These are phyloP conservation scores for Sandelia bainsii DNA, from an alignment of 2,797 vertebrate species.

Conservation along the genomic window DNA sequence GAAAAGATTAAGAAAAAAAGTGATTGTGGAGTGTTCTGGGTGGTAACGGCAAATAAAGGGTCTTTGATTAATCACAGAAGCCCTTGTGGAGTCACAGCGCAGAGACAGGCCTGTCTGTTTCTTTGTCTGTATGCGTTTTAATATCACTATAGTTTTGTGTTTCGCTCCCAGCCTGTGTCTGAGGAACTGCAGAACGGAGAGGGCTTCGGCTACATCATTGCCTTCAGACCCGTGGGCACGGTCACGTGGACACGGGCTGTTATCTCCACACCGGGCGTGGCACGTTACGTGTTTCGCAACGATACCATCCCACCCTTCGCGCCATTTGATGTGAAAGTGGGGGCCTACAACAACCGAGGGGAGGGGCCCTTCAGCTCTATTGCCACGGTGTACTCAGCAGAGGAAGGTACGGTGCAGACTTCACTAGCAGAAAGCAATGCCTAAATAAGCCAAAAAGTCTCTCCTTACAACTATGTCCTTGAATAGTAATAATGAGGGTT, in stretches of 20 bases:
- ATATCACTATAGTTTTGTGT: conserved; percentile 91
- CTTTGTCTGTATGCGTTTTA: conserved; percentile 87
- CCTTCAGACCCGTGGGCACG: conserved; percentile 88
- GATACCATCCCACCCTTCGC: conserved; percentile 93
- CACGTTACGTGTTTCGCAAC: conserved; percentile 90
- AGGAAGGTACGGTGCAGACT: conserved; percentile 87
- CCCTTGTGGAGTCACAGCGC: conserved; percentile 29
- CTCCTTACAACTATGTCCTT: conserved; percentile 71
- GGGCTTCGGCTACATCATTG: conserved; percentile 95
- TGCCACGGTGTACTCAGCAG: conserved; percentile 91
- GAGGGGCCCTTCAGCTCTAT: conserved; percentile 96
- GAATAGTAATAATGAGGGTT: conserved; percentile 72
- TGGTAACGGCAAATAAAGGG: conserved; percentile 7
- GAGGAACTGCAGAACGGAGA: conserved; percentile 96
- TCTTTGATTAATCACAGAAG: conserved; percentile 29
- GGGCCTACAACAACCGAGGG: conserved; percentile 93
- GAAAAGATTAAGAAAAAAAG: conserved; percentile 47
- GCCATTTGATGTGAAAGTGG: conserved; percentile 93
- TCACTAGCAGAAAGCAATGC: conserved; percentile 21
- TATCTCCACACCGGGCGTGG: conserved; percentile 87
- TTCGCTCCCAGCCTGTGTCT: conserved; percentile 90
- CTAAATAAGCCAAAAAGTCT: conserved; percentile 60
- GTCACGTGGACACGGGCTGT: conserved; percentile 92
- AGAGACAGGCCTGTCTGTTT: conserved; percentile 76
- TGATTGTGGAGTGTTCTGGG: conserved; percentile 32